These are phyloP conservation scores for Polyodon spathula DNA, from an alignment of 2,113 vertebrate species.

Conservation along the genomic window DNA sequence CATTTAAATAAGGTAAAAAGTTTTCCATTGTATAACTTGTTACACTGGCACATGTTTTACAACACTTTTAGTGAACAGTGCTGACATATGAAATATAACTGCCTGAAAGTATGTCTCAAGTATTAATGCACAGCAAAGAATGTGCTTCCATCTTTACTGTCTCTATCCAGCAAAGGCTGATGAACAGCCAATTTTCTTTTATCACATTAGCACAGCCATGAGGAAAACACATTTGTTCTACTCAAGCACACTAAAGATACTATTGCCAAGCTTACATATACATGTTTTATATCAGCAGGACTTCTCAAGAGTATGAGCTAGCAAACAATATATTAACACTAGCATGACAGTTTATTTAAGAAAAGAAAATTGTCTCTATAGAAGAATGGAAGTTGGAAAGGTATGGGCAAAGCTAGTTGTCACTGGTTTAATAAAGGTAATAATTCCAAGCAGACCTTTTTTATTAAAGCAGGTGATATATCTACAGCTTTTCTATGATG, in stretches of 20 bases:
- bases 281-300: constrained; percentile 99
- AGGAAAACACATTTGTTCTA: constrained; percentile 98
- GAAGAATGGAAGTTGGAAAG: constrained; percentile 79
- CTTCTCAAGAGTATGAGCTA: constrained; percentile 76
- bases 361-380: constrained; percentile 99
- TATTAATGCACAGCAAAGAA: constrained; percentile 73
- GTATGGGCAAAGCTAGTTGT: constrained; percentile 83
- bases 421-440: constrained; percentile 92
- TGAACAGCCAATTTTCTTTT: constrained; percentile 98
- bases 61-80: constrained; percentile 59
- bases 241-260: constrained; percentile 99
- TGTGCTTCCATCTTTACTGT: constrained; percentile 35
- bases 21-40: constrained; percentile 79
- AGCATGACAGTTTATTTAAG: constrained; percentile 99
- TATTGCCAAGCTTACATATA: constrained; percentile 99
- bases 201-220: constrained; percentile 96
- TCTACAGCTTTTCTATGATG: constrained; percentile 58
- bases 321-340: constrained; percentile 98
- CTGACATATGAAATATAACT: constrained; percentile 75
- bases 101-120: constrained; percentile 64
- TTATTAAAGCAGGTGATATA: constrained; percentile 80
- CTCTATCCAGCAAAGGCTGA: constrained; percentile 62
- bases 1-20: constrained; percentile 83
- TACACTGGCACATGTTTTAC: constrained; percentile 82
- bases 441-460: constrained; percentile 70